phyloP scores from a whole-genome alignment of 2,888 invertebrate genomes.

The Acrocyrtus sp. region DNA sequence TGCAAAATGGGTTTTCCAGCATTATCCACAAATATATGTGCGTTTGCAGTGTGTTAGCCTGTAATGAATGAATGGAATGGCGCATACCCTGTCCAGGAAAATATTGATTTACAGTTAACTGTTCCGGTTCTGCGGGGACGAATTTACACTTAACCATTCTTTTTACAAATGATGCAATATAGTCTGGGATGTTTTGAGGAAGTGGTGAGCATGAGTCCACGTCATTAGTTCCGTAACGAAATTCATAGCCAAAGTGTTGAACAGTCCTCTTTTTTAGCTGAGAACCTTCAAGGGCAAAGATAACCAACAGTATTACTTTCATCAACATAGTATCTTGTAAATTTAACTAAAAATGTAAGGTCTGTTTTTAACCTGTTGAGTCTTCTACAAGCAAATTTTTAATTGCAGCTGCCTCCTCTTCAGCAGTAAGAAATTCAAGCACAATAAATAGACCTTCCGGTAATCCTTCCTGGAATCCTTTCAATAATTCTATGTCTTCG shows the following conservation, averaged over 20 bases:
- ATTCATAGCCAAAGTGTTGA: slow-evolving; percentile 92
- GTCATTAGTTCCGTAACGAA: slow-evolving; percentile 87
- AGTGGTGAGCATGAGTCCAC: slow-evolving; percentile 79
- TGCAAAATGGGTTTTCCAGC: slow-evolving; percentile 66
- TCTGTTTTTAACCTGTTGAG: neutral
- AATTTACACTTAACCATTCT: slow-evolving; percentile 69
- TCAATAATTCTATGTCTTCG: slow-evolving; percentile 59
- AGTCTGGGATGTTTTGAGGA: slow-evolving; percentile 75
- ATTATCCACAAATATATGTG: slow-evolving; percentile 64
- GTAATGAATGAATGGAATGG: no score
- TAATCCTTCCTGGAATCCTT: slow-evolving; percentile 67
- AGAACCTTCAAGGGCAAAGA: slow-evolving; percentile 4
- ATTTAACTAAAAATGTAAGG: neutral
- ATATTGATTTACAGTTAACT: slow-evolving; percentile 87
- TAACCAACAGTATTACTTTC: slow-evolving; percentile 28
- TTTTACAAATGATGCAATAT: slow-evolving; percentile 75
- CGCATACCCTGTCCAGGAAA: slow-evolving; percentile 81
- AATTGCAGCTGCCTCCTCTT: slow-evolving; percentile 76
- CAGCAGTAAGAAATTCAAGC: slow-evolving; percentile 76
- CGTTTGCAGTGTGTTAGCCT: neutral
- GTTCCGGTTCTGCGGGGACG: slow-evolving; percentile 74
- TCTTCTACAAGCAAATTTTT: slow-evolving; percentile 64
- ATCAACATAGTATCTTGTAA: neutral
- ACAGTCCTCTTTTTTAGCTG: slow-evolving; percentile 84
- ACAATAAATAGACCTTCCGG: slow-evolving; percentile 75